These are phyloP conservation scores for Rhagologus leucostigma DNA, from an alignment of 2,113 vertebrate species.

Conservation along the genomic window DNA sequence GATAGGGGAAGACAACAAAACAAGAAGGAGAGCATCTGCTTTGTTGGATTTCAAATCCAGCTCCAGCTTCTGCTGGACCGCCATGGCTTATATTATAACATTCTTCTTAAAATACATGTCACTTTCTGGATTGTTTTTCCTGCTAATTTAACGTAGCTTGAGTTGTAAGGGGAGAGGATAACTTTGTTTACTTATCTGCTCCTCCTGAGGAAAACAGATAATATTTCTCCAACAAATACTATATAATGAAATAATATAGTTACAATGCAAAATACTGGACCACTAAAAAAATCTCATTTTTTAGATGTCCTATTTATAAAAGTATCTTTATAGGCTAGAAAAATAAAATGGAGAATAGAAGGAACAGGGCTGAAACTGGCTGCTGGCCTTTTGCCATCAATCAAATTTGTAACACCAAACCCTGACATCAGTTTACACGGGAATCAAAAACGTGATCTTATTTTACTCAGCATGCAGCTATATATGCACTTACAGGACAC, in stretches of 20 bases:
- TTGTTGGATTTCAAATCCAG: not conserved
- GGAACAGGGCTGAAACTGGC: not conserved
- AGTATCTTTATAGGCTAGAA: not conserved
- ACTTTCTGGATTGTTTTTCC: not conserved
- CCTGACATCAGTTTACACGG: not conserved
- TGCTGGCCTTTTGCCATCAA: not conserved
- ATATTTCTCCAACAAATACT: not conserved
- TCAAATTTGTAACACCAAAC: not conserved
- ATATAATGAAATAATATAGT: not conserved
- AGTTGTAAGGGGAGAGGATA: not conserved
- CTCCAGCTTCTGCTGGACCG: not conserved
- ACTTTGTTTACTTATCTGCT: not conserved
- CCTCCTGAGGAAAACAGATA: not conserved
- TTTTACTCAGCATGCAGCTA: not conserved
- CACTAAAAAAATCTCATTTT: not conserved
- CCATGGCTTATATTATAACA: not conserved
- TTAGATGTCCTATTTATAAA: not conserved
- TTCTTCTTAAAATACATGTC: not conserved
- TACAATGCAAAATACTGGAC: not conserved
- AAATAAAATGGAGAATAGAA: not conserved
- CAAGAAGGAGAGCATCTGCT: not conserved
- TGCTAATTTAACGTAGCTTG: not conserved
- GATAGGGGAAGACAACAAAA: not conserved
- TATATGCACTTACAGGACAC: constrained; percentile 84
- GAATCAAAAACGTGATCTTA: not conserved